phyloP scores from a whole-genome alignment of 2,797 vertebrate genomes.

The Nannoperca obscura region DNA sequence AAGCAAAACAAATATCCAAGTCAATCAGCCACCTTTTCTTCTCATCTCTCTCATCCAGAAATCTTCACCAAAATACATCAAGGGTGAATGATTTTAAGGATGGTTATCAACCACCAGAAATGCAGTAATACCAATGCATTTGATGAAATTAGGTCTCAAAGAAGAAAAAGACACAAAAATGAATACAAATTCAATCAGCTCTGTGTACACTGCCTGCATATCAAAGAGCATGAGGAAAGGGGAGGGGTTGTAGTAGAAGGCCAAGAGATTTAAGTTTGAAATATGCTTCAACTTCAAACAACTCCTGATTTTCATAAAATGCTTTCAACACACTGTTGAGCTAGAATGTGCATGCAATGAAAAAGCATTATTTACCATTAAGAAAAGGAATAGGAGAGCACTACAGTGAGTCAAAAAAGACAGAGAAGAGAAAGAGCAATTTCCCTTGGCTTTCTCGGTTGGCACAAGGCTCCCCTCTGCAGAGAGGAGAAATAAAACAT shows the following conservation, averaged over 20 bases:
- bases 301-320: conserved; percentile 73
- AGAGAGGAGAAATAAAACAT: conserved; percentile 67
- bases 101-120: conserved; percentile 48
- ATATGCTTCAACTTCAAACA: conserved; percentile 76
- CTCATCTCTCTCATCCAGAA: conserved; percentile 41
- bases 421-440: conserved; percentile 49
- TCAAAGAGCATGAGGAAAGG: conserved; percentile 60
- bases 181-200: conserved; percentile 61
- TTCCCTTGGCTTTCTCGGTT: conserved; percentile 42
- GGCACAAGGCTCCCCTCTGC: conserved; percentile 45
- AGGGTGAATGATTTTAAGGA: conserved; percentile 49
- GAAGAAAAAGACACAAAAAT: conserved; percentile 47
- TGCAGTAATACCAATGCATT: conserved; percentile 49
- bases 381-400: conserved; percentile 47
- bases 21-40: conserved; percentile 68
- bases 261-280: conserved; percentile 72
- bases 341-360: conserved; percentile 67
- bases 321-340: conserved; percentile 68
- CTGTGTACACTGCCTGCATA: conserved; percentile 64
- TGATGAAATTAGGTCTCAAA: conserved; percentile 55
- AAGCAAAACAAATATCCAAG: conserved; percentile 60
- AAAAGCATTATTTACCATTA: conserved; percentile 84
- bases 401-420: conserved; percentile 48
- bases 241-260: conserved; percentile 50
- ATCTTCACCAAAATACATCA: conserved; percentile 51